Percentiles rank a stretch among this genome's conserved stretches.
Evolutionary conservation across 1,140 invertebrate genomes (phyloP).

Genomic region (Lepeophtheirus salmonis): DNA sequence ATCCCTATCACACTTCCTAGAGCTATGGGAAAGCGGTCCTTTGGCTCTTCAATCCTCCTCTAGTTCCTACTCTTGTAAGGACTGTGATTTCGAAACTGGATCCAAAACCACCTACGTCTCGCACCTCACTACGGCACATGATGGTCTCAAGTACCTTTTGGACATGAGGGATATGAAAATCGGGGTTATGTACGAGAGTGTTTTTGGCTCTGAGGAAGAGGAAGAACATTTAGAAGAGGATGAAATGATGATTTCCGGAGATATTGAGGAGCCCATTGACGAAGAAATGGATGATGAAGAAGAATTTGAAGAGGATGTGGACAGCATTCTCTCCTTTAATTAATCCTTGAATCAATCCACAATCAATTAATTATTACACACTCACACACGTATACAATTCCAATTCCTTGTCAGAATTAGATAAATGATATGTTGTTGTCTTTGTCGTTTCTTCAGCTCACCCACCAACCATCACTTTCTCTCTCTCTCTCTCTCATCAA

Average conservation of each 20-base stretch:
- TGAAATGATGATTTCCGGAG: background rate
- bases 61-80: background rate
- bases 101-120: background rate
- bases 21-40: background rate
- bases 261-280: background rate
- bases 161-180: background rate
- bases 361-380: too few relatives aligned
- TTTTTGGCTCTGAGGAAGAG: background rate
- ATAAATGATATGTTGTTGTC: too few relatives aligned
- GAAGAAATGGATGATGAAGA: slow-evolving; percentile 9
- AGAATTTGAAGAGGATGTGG: slow-evolving; percentile 6
- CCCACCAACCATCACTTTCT: too few relatives aligned
- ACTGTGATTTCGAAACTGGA: background rate
- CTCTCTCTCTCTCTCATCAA: too few relatives aligned
- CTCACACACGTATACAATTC: too few relatives aligned
- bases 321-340: background rate
- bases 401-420: too few relatives aligned
- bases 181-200: background rate
- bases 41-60: background rate
- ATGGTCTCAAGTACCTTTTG: background rate
- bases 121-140: background rate
- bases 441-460: too few relatives aligned
- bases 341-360: too few relatives aligned
- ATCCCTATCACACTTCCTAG: background rate
- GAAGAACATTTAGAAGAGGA: background rate